phyloP scores from a whole-genome alignment of 2,888 invertebrate species.

The Morpho achilles region DNA sequence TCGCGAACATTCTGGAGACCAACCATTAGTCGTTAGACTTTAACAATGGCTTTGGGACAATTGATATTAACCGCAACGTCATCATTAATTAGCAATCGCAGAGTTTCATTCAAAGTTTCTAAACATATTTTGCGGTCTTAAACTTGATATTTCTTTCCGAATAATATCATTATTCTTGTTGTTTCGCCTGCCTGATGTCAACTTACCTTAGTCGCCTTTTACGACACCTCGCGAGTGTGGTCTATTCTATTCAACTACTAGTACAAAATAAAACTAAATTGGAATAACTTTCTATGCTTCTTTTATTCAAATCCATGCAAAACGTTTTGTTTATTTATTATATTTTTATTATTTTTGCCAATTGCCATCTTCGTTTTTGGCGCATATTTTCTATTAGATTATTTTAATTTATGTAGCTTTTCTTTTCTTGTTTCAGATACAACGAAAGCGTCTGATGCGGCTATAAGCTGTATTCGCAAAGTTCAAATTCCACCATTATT shows the following conservation, averaged over 20 bases:
- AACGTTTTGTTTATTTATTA: too few species aligned
- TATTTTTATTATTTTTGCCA: too few species aligned
- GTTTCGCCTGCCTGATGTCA: too few species aligned
- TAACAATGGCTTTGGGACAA: conserved; percentile 45
- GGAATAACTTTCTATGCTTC: too few species aligned
- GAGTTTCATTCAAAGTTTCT: conserved; percentile 3
- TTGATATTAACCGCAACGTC: conserved; percentile 47
- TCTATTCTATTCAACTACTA: too few species aligned
- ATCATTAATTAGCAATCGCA: conserved; percentile 31
- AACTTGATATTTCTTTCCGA: background rate
- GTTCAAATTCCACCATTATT: conserved; percentile 30
- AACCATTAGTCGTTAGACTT: conserved; percentile 25
- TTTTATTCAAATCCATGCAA: too few species aligned
- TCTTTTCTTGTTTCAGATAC: conserved; percentile 61
- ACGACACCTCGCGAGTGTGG: too few species aligned
- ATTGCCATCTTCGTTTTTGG: too few species aligned
- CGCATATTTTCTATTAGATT: background rate
- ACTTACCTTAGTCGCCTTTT: too few species aligned
- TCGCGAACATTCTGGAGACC: conserved; percentile 42
- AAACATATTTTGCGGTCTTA: conserved; percentile 3
- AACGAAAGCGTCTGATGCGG: conserved; percentile 47
- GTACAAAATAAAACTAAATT: too few species aligned
- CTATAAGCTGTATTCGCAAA: conserved; percentile 24
- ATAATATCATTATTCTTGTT: too few species aligned
- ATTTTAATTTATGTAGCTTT: conserved; percentile 18